Percentiles rank a stretch among this genome's conserved stretches.
These are phyloP conservation scores for Pyralis farinalis DNA, from an alignment of 2,888 invertebrate species.

Conservation along the genomic window DNA sequence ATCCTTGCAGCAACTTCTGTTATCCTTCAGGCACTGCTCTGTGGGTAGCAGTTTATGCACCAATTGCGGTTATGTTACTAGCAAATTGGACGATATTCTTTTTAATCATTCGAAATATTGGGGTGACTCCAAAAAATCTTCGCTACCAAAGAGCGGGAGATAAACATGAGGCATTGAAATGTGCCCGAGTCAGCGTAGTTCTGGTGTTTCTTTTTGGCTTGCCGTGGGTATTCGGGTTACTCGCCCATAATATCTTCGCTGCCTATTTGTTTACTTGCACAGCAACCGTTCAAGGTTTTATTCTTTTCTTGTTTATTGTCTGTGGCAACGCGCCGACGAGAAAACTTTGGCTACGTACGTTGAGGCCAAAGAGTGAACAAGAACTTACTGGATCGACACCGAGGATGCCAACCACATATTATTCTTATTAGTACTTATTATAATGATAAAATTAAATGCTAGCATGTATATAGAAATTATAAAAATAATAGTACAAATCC, in stretches of 20 bases:
- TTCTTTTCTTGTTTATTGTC: constrained; percentile 82
- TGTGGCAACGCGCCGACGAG: constrained; percentile 81
- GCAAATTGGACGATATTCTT: constrained; percentile 64
- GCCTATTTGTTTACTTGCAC: constrained; percentile 80
- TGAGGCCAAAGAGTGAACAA: constrained; percentile 33
- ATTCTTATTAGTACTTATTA: not conserved
- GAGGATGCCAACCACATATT: not conserved
- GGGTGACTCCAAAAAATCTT: constrained; percentile 33
- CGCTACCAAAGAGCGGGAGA: constrained; percentile 38
- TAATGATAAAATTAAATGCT: too few relatives aligned
- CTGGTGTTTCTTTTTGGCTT: constrained; percentile 82
- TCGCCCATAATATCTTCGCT: constrained; percentile 63
- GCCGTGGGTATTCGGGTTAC: constrained; percentile 82
- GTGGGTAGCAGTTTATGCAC: constrained; percentile 57
- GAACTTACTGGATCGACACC: not conserved
- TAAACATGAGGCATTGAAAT: constrained; percentile 52
- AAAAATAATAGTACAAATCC: too few relatives aligned
- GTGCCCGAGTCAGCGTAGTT: constrained; percentile 79
- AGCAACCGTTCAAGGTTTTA: constrained; percentile 80
- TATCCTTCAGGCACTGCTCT: constrained; percentile 54
- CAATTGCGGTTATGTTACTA: constrained; percentile 50
- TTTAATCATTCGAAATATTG: constrained; percentile 52
- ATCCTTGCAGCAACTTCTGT: constrained; percentile 44
- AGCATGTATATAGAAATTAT: too few relatives aligned
- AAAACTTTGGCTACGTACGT: constrained; percentile 73